These are phyloP conservation scores for Uria lomvia DNA, from an alignment of 2,113 vertebrate genomes.

Conservation along the genomic window DNA sequence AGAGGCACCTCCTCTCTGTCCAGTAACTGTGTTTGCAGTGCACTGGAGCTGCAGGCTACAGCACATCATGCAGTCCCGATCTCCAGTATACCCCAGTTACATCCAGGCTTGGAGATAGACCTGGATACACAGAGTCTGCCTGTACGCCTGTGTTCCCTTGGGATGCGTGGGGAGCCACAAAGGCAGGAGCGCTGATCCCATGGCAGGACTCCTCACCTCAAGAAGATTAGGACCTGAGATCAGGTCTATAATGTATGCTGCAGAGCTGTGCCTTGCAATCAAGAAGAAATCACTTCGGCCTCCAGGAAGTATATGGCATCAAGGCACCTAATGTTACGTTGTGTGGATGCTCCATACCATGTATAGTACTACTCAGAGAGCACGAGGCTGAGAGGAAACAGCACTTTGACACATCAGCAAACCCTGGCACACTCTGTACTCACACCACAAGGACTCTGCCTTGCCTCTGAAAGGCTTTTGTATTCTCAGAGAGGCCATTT, in stretches of 20 bases:
- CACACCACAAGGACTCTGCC: not conserved
- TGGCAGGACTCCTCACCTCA: not conserved
- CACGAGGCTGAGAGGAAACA: not conserved
- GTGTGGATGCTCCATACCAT: not conserved
- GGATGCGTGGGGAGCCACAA: not conserved
- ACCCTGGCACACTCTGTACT: not conserved
- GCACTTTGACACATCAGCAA: not conserved
- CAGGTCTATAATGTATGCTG: not conserved
- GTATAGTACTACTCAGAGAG: not conserved
- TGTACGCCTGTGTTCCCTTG: not conserved
- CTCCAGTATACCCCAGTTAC: not conserved
- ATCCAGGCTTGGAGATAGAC: not conserved
- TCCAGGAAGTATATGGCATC: not conserved
- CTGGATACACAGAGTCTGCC: not conserved
- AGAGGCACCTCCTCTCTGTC: not conserved
- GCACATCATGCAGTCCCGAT: not conserved
- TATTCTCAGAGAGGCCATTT: not conserved
- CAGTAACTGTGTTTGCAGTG: not conserved
- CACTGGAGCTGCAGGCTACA: not conserved
- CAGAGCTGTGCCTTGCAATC: not conserved
- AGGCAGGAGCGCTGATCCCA: not conserved
- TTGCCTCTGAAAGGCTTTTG: not conserved
- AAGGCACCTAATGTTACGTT: rapidly evolving
- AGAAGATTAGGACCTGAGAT: not conserved
- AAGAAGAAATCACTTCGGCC: not conserved